These are phyloP conservation scores for Thera britannica DNA, from an alignment of 2,888 invertebrate genomes.

Conservation along the genomic window DNA sequence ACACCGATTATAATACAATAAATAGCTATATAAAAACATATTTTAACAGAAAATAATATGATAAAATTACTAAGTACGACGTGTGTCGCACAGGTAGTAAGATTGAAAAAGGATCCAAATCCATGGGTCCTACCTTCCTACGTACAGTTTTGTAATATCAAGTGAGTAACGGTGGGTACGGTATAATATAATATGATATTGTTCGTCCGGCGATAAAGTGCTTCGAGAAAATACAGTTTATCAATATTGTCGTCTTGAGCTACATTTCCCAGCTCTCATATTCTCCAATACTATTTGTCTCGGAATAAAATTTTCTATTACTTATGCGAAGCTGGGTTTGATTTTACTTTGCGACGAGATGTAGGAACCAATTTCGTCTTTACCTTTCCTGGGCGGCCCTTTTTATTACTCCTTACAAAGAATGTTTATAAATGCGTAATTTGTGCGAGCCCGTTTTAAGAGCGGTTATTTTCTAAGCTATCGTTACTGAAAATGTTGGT, in stretches of 20 bases:
- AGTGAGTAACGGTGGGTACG: neutral
- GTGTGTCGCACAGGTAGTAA: no score
- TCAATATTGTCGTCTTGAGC: conserved; percentile 5
- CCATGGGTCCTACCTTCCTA: neutral
- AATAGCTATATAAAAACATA: no score
- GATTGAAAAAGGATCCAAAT: neutral
- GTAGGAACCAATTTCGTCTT: conserved; percentile 21
- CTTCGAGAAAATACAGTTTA: conserved; percentile 19
- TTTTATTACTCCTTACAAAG: conserved; percentile 27
- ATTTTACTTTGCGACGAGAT: conserved; percentile 13
- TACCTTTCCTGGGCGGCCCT: conserved; percentile 29
- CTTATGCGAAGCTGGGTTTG: conserved; percentile 13
- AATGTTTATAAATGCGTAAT: conserved; percentile 42
- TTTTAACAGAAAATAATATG: no score
- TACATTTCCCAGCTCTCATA: conserved; percentile 18
- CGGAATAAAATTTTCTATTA: conserved; percentile 20
- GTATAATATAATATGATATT: conserved; percentile 11
- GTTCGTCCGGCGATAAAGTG: conserved; percentile 11
- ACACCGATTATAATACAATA: no score
- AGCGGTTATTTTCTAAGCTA: conserved; percentile 34
- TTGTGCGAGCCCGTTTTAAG: conserved; percentile 38
- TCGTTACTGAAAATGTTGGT: conserved; percentile 18
- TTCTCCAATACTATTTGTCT: conserved; percentile 15
- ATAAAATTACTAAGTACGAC: no score
- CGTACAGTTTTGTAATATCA: conserved; percentile 1